Conservation (phyloP, 2,888 invertebrate genomes). For the Aleiodes alternator region DNA sequence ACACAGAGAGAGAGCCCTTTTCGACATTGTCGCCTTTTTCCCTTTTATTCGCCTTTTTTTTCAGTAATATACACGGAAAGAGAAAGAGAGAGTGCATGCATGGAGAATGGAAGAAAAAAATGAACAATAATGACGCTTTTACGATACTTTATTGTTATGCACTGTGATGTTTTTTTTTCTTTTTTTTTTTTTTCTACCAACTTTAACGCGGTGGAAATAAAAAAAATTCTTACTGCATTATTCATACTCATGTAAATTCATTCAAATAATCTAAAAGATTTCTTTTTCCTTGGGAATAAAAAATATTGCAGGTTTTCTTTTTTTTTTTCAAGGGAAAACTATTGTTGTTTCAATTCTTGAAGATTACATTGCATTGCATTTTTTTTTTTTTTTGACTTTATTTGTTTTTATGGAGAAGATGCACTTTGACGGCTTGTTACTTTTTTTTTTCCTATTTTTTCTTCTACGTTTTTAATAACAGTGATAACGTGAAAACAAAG, state of each 20-base stretch:
- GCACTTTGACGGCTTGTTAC: no score
- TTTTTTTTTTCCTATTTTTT: neutral
- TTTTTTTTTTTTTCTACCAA: neutral
- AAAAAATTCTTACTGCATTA: neutral
- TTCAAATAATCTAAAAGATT: conserved; percentile 8
- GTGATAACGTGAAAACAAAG: neutral
- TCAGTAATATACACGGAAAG: neutral
- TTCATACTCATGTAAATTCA: neutral
- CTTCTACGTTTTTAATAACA: neutral
- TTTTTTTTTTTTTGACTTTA: no score
- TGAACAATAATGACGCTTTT: conserved; percentile 21
- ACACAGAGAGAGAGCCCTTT: neutral
- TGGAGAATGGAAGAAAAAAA: neutral
- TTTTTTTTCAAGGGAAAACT: neutral
- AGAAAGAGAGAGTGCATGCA: neutral
- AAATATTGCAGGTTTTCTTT: no score
- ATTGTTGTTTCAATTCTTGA: no score
- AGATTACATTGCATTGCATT: no score
- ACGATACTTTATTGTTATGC: conserved; percentile 22
- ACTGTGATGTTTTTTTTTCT: neutral
- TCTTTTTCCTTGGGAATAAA: neutral
- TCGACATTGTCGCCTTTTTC: conserved; percentile 16
- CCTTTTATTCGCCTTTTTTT: neutral
- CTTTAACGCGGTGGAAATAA: neutral
- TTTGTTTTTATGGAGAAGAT: no score